These are phyloP conservation scores for Glaucomys volans DNA, from an alignment of 2,113 vertebrate species.

Conservation along the genomic window DNA sequence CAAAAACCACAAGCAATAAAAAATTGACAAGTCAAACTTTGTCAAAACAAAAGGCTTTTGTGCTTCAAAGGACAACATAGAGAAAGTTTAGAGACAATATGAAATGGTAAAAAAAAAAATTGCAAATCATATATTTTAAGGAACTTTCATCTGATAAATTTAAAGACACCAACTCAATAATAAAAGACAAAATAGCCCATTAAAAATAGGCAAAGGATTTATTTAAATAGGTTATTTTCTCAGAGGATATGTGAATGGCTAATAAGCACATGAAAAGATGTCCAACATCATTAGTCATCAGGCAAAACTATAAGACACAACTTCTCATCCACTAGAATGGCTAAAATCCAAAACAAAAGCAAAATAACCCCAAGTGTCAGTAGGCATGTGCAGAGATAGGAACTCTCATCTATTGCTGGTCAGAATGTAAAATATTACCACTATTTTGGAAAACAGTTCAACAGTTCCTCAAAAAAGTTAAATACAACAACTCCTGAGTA, in stretches of 20 bases:
- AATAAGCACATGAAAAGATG: not conserved
- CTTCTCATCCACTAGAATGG: not conserved
- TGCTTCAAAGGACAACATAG: not conserved
- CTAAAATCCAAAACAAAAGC: not conserved
- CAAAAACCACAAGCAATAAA: not conserved
- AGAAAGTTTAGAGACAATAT: not conserved
- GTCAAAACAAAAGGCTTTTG: not conserved
- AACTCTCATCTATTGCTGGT: not conserved
- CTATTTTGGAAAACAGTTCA: not conserved
- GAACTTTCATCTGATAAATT: not conserved
- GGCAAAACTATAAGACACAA: not conserved
- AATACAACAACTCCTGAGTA: not conserved
- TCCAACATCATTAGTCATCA: not conserved
- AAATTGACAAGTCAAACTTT: not conserved
- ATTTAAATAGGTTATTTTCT: conserved; percentile 3
- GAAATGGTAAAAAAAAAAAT: not conserved
- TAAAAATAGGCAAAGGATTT: conserved; percentile 29
- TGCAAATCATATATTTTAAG: not conserved
- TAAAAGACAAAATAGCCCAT: not conserved
- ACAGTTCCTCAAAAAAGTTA: conserved; percentile 28
- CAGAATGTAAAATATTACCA: not conserved
- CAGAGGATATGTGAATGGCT: not conserved
- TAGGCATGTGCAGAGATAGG: not conserved
- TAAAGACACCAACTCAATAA: not conserved
- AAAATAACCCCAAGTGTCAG: not conserved